A percentile compares a stretch with the other conserved stretches of the same genome.
Conservation (phyloP, 2,888 invertebrate species). For the Netelia melanura region DNA sequence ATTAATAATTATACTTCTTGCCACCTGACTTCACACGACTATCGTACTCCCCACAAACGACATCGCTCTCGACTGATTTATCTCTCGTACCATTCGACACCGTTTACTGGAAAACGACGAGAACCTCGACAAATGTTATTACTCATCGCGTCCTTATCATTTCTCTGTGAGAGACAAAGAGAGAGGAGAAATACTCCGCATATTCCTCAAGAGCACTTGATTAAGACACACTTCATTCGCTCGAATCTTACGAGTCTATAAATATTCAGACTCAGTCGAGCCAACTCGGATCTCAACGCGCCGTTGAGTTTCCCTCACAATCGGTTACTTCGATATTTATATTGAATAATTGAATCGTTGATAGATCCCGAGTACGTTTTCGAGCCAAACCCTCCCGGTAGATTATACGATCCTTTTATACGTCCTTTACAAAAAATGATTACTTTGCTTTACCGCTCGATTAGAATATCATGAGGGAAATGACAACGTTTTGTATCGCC, state of each 20-base stretch:
- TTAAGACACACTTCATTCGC: not conserved
- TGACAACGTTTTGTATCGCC: constrained; percentile 44
- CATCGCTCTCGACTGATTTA: constrained; percentile 16
- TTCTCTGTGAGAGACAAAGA: not conserved
- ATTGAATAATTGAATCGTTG: constrained; percentile 54
- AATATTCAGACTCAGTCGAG: constrained; percentile 14
- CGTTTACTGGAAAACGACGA: constrained; percentile 2
- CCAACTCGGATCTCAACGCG: not conserved
- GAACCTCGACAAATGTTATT: not conserved
- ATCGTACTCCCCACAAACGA: not conserved
- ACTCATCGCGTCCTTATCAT: not conserved
- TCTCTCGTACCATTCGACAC: not conserved
- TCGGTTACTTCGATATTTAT: constrained; percentile 41
- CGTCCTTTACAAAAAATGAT: not conserved
- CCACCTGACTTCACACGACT: not conserved
- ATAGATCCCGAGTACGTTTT: constrained; percentile 19
- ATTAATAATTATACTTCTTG: constrained; percentile 42
- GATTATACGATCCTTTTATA: constrained; percentile 16
- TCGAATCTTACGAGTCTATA: constrained; percentile 13
- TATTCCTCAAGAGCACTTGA: not conserved
- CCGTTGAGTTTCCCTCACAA: not conserved
- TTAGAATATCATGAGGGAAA: not conserved
- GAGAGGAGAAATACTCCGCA: no score
- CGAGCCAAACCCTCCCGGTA: not conserved
- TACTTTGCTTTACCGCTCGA: not conserved